These are phyloP conservation scores for Nothoprocta pentlandii DNA, from an alignment of 2,113 vertebrate genomes.

Conservation along the genomic window DNA sequence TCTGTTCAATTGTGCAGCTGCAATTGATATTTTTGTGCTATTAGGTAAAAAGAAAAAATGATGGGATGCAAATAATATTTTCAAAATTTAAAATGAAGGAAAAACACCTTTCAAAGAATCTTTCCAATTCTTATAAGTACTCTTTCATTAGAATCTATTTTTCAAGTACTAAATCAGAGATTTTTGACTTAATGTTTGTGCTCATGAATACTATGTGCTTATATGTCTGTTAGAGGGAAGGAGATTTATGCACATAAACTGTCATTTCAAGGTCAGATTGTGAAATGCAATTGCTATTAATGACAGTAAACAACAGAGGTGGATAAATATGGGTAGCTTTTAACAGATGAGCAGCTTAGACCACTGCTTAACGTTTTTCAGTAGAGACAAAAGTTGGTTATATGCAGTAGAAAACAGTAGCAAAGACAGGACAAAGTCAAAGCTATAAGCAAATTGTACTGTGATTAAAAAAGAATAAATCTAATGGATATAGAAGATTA, in stretches of 20 bases:
- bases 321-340: slow-evolving; percentile 89
- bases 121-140: not conserved
- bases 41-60: rapidly evolving
- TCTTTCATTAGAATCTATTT: not conserved
- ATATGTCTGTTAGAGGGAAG: not conserved
- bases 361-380: slow-evolving; percentile 86
- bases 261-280: slow-evolving; percentile 86
- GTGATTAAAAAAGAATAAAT: slow-evolving; percentile 67
- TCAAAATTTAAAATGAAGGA: not conserved
- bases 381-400: slow-evolving; percentile 53
- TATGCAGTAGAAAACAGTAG: slow-evolving; percentile 33
- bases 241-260: slow-evolving; percentile 72
- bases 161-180: not conserved
- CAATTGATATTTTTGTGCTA: not conserved
- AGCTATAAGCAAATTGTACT: slow-evolving; percentile 68
- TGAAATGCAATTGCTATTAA: slow-evolving; percentile 89
- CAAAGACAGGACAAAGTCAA: slow-evolving; percentile 83
- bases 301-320: slow-evolving; percentile 80
- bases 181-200: slow-evolving; percentile 53
- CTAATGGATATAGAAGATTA: slow-evolving; percentile 52
- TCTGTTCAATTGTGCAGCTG: not conserved
- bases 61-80: not conserved
- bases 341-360: slow-evolving; percentile 87
- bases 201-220: slow-evolving; percentile 44
- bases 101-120: not conserved